Base-by-base conservation (phyloP, 2,113 vertebrate genomes). In the Zosterops pallidus region DNA sequence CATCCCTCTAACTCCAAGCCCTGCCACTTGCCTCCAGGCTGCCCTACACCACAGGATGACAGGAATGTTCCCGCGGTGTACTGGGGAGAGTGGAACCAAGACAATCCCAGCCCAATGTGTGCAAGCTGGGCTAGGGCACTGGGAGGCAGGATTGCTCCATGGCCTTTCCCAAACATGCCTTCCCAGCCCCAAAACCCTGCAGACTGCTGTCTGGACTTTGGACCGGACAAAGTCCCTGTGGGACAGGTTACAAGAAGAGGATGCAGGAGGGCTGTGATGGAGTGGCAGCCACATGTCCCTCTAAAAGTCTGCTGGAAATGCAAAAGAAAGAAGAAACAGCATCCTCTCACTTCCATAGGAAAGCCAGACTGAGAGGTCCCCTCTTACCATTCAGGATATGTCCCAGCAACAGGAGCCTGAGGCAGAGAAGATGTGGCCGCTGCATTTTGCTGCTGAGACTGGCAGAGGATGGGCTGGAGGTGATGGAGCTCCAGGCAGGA, bases 81-180 rank as follows among this genome's bases (percentile, higher is more conserved):
- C 59, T n/a, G 37, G 9, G n/a, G 4, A 35, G 14, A 47, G 39
- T 3, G 22, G 23, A 50, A 55, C 15, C 20, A 29, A 65, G 37
- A 14, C 0, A 1, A 72, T 55, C 35, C 41, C 60, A 72, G 46
- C 3, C 22, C 55, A 22, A 2, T 2, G 13, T 31, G 24, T 74
- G 75, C 14, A 86, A 52, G 14, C 64, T 81, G 60, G 39, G 23
- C 42, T 67, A 77, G 15, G 35, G 76, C 89, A 78, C 79, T 81
- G 91, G 86, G 89, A 93, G 91, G 86, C 94, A 96, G 90, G 42
- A 86, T 67, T 86, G 64, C 80, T 81, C 91, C 83, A 55, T 4
- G 1, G 47, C 76, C 59, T 47, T 65, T 80, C 42, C 63, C 79
- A 92, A 85, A 79, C 1, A 1, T 8, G 29, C 12, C 16, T 42